Percentiles rank a stretch among this genome's conserved stretches.
Evolutionary conservation across 2,113 vertebrate species (phyloP).

Genomic region (Blennius ocellaris): DNA sequence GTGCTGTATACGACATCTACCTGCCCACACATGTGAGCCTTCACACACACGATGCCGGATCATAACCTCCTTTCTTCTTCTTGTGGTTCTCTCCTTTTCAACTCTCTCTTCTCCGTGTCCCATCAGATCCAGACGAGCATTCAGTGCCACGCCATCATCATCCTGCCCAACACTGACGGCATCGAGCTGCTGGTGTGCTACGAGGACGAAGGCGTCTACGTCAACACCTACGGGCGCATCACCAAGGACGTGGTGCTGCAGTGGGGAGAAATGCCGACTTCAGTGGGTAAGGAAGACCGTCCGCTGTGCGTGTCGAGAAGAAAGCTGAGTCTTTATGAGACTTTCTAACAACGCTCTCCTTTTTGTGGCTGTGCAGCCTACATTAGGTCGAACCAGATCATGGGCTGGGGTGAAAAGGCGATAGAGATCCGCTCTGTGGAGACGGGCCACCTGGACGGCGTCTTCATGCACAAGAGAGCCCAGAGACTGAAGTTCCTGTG

Average conservation of each 20-base stretch:
- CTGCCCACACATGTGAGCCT: conserved; percentile 91
- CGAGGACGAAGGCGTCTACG: conserved; percentile 83
- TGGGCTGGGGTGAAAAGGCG: conserved; percentile 85
- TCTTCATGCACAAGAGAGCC: conserved; percentile 84
- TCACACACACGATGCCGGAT: fast-evolving
- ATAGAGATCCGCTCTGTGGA: conserved; percentile 84
- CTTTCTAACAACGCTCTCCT: neutral
- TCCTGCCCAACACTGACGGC: conserved; percentile 82
- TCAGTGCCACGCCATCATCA: conserved; percentile 84
- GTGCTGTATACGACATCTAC: conserved; percentile 93
- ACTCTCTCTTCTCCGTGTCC: fast-evolving
- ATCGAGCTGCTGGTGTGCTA: conserved; percentile 85
- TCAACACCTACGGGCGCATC: conserved; percentile 85
- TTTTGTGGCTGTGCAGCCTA: conserved; percentile 68
- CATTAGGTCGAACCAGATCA: conserved; percentile 86
- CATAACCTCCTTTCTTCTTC: neutral
- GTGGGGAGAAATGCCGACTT: conserved; percentile 86
- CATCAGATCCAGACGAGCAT: conserved; percentile 81
- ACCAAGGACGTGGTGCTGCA: conserved; percentile 85
- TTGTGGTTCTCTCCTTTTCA: neutral
- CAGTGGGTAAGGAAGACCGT: conserved; percentile 69
- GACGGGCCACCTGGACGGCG: conserved; percentile 82
- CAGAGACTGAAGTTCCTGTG: conserved; percentile 85
- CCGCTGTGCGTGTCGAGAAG: no score
- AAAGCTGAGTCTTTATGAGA: no score